phyloP scores from a whole-genome alignment of 2,113 vertebrate species.

The Vidua macroura region DNA sequence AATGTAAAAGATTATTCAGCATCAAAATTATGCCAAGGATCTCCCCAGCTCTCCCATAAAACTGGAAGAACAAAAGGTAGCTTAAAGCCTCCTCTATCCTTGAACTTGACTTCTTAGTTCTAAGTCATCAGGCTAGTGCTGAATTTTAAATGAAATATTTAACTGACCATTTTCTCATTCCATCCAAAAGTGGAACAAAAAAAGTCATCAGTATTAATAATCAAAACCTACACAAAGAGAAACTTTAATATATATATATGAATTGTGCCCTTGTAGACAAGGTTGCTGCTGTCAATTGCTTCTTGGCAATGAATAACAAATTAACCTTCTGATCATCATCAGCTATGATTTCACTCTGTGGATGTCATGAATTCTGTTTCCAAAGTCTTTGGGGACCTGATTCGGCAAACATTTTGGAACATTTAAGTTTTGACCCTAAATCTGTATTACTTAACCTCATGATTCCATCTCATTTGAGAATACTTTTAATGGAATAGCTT shows the following conservation, averaged over 20 bases:
- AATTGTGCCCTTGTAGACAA: slow-evolving; percentile 41
- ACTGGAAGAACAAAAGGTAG: not conserved
- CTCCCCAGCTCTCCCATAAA: not conserved
- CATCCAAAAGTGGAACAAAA: slow-evolving; percentile 8
- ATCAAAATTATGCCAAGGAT: not conserved
- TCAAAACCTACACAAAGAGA: slow-evolving; percentile 32
- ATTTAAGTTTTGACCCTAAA: slow-evolving; percentile 2
- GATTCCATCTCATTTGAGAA: not conserved
- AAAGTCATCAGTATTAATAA: slow-evolving; percentile 30
- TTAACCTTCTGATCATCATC: slow-evolving; percentile 22
- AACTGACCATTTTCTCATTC: slow-evolving; percentile 50
- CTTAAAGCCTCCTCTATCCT: not conserved
- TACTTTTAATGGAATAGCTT: not conserved
- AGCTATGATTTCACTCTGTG: not conserved
- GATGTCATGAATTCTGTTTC: not conserved
- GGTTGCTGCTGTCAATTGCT: slow-evolving; percentile 40
- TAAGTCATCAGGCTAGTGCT: not conserved
- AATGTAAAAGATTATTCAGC: not conserved
- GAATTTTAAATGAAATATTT: slow-evolving; percentile 27
- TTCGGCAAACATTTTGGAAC: not conserved
- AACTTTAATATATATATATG: slow-evolving; percentile 46
- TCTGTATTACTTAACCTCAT: not conserved
- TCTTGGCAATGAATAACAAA: slow-evolving; percentile 6
- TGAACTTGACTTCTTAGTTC: not conserved
- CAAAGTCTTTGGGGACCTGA: not conserved